Percentiles rank a stretch among this genome's conserved stretches.
Evolutionary conservation across 2,113 vertebrate genomes (phyloP).

Genomic region (Eclectus roratus): DNA sequence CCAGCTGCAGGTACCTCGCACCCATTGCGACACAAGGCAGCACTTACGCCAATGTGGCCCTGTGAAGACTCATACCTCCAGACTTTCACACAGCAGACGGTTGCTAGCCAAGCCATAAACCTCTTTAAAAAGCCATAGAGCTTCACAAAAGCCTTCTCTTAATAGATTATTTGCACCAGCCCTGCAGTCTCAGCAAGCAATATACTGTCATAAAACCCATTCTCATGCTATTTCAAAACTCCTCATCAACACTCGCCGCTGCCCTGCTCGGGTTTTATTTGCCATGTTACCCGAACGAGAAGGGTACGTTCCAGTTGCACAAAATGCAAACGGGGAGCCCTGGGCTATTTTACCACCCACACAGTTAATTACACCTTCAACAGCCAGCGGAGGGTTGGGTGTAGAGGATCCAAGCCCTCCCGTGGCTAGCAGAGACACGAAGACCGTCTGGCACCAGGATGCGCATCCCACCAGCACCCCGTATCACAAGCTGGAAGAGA

Average conservation of each 20-base stretch:
- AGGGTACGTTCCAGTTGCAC: constrained; percentile 50
- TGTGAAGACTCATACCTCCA: neutral
- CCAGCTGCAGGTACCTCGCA: neutral
- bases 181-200: constrained; percentile 31
- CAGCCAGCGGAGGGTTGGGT: constrained; percentile 6
- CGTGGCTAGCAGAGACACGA: constrained; percentile 48
- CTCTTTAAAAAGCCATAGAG: neutral
- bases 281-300: constrained; percentile 34
- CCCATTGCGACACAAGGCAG: neutral
- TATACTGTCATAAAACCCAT: constrained; percentile 52
- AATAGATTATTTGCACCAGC: neutral
- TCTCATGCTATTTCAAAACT: constrained; percentile 64
- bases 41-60: neutral
- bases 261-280: constrained; percentile 47
- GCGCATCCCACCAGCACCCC: neutral
- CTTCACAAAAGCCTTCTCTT: constrained; percentile 28
- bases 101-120: neutral
- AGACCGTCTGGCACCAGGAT: neutral
- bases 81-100: neutral
- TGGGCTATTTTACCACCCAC: constrained; percentile 49
- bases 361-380: constrained; percentile 41
- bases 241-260: constrained; percentile 1
- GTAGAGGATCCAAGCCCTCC: constrained; percentile 58
- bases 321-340: constrained; percentile 40
- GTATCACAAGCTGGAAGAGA: neutral